Conservation (phyloP, 2,888 invertebrate species). For the Noctuana brunneofusca region DNA sequence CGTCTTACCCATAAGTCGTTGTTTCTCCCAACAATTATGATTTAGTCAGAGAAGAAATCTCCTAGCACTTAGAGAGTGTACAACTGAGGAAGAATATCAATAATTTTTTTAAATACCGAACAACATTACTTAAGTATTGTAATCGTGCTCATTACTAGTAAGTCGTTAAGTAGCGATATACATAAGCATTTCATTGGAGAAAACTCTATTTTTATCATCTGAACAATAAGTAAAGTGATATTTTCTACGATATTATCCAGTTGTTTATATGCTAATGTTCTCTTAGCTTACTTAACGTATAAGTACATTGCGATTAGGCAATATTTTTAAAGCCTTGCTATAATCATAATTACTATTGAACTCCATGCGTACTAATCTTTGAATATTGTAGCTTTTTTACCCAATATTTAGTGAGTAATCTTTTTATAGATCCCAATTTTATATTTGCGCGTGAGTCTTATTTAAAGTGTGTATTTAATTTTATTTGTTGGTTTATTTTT, state of each 20-base stretch:
- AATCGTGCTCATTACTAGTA: conserved; percentile 53
- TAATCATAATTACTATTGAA: conserved; percentile 52
- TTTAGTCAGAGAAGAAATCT: conserved; percentile 39
- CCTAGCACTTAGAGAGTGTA: conserved; percentile 37
- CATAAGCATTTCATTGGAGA: conserved; percentile 39
- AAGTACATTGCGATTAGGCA: conserved; percentile 65
- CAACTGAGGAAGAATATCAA: conserved; percentile 34
- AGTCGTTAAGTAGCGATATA: conserved; percentile 38
- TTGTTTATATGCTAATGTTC: conserved; percentile 54
- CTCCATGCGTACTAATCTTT: conserved; percentile 57
- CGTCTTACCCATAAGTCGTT: conserved; percentile 66
- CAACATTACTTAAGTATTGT: conserved; percentile 34
- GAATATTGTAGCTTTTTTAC: conserved; percentile 77
- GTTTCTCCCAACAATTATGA: conserved; percentile 40
- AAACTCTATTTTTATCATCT: conserved; percentile 63
- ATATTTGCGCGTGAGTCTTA: conserved; percentile 16
- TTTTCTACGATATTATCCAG: conserved; percentile 71
- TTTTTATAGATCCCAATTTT: conserved; percentile 43
- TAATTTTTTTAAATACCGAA: conserved; percentile 24
- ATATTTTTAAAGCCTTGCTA: conserved; percentile 67
- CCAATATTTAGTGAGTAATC: conserved; percentile 57
- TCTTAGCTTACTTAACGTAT: conserved; percentile 55
- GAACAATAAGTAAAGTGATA: conserved; percentile 70
- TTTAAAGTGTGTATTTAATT: background rate
- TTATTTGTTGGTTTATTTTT: background rate